phyloP scores from a whole-genome alignment of 2,888 invertebrate genomes.

The Meta bourneti region DNA sequence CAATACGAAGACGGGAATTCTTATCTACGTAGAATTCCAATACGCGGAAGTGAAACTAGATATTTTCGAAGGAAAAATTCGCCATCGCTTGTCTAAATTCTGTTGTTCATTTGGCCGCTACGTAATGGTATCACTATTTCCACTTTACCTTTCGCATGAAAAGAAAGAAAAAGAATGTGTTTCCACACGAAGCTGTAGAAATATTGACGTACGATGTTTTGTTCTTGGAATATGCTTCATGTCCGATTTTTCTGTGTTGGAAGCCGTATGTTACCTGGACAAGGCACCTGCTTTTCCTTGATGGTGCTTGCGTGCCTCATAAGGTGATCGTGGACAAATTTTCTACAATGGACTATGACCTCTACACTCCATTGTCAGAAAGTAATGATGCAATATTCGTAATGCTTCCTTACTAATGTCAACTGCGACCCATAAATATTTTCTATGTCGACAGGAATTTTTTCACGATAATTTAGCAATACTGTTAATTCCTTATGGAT shows the following conservation, averaged over 20 bases:
- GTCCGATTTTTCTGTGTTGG: conserved; percentile 15
- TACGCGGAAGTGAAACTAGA: too few species aligned
- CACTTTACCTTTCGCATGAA: background rate
- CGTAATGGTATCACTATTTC: too few species aligned
- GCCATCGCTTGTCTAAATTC: too few species aligned
- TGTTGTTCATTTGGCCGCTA: too few species aligned
- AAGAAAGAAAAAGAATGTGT: background rate
- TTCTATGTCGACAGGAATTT: background rate
- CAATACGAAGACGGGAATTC: too few species aligned
- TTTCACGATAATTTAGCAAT: too few species aligned
- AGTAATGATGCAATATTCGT: conserved; percentile 23
- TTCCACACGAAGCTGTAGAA: conserved; percentile 40
- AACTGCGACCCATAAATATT: conserved; percentile 27
- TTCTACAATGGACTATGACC: conserved; percentile 30
- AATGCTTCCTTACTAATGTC: conserved; percentile 34
- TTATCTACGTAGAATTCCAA: too few species aligned
- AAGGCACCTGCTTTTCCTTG: background rate
- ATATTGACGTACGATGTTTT: conserved; percentile 54
- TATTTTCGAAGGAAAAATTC: too few species aligned
- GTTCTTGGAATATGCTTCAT: conserved; percentile 29
- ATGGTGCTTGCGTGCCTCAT: background rate
- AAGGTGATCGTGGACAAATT: conserved; percentile 15
- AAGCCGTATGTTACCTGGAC: conserved; percentile 8
- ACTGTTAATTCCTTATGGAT: too few species aligned
- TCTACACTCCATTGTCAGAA: conserved; percentile 21